These are phyloP conservation scores for Furcula furcula DNA, from an alignment of 2,888 invertebrate species.

Conservation along the genomic window DNA sequence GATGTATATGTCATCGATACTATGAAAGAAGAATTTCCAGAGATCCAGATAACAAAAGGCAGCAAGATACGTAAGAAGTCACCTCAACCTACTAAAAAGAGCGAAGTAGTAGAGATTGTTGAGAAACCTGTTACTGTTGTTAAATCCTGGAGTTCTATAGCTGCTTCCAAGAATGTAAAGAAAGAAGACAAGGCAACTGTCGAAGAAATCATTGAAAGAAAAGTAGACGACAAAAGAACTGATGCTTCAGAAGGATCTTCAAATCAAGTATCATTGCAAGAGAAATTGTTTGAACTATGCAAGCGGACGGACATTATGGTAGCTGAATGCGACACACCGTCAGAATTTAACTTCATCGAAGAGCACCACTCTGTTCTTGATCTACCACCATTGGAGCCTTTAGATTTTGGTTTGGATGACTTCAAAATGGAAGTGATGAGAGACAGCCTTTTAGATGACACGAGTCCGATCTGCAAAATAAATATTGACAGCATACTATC, in stretches of 20 bases:
- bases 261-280: conserved; percentile 55
- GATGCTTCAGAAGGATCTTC: conserved; percentile 34
- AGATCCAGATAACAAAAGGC: conserved; percentile 69
- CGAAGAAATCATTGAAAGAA: too few relatives aligned
- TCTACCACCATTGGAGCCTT: conserved; percentile 61
- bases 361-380: conserved; percentile 68
- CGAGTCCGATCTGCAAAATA: conserved; percentile 73
- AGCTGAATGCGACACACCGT: conserved; percentile 70
- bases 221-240: conserved; percentile 24
- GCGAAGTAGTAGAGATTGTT: conserved; percentile 32
- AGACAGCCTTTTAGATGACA: conserved; percentile 69
- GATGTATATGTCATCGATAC: conserved; percentile 74
- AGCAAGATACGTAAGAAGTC: conserved; percentile 61
- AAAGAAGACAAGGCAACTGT: conserved; percentile 16
- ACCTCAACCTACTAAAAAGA: conserved; percentile 47
- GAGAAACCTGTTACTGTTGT: conserved; percentile 50
- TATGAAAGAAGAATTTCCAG: conserved; percentile 69
- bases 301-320: conserved; percentile 75
- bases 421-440: conserved; percentile 72
- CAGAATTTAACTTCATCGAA: conserved; percentile 69
- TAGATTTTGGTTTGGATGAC: conserved; percentile 70
- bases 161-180: conserved; percentile 52
- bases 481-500: conserved; percentile 71
- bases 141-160: conserved; percentile 81
- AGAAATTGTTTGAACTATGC: conserved; percentile 67